Percentiles rank a stretch among this genome's conserved stretches.
phyloP scores from a whole-genome alignment of 2,888 invertebrate genomes.

The Orchesellides sinensis region DNA sequence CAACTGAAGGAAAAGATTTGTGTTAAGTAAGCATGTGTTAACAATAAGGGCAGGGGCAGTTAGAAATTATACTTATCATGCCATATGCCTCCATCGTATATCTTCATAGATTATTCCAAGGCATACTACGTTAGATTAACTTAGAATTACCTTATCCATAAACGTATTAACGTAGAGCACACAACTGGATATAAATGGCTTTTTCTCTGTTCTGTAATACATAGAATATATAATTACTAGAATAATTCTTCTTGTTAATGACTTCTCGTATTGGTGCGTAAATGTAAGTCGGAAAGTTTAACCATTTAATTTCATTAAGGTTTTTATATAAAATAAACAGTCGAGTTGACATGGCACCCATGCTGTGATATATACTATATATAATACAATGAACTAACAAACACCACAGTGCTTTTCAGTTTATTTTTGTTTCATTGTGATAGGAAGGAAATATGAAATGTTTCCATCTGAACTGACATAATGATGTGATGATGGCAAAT shows the following conservation, averaged over 20 bases:
- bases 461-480: slow-evolving; percentile 30
- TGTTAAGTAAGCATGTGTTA: slow-evolving; percentile 28
- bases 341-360: background rate
- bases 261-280: no score
- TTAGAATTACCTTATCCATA: no score
- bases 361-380: background rate
- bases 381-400: background rate
- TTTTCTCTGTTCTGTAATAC: no score
- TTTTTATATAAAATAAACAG: no score
- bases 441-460: slow-evolving; percentile 7
- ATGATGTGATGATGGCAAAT: slow-evolving; percentile 20
- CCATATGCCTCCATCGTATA: background rate
- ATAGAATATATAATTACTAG: no score
- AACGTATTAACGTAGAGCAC: background rate
- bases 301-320: slow-evolving; percentile 5
- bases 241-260: no score
- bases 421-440: slow-evolving; percentile 23
- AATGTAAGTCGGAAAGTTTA: no score
- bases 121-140: no score
- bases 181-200: no score
- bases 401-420: background rate
- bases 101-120: background rate
- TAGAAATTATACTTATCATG: background rate
- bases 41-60: slow-evolving; percentile 14
- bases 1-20: background rate